Base-by-base conservation (phyloP, 2,797 vertebrate species). In the Ctenopoma kingsleyae region DNA sequence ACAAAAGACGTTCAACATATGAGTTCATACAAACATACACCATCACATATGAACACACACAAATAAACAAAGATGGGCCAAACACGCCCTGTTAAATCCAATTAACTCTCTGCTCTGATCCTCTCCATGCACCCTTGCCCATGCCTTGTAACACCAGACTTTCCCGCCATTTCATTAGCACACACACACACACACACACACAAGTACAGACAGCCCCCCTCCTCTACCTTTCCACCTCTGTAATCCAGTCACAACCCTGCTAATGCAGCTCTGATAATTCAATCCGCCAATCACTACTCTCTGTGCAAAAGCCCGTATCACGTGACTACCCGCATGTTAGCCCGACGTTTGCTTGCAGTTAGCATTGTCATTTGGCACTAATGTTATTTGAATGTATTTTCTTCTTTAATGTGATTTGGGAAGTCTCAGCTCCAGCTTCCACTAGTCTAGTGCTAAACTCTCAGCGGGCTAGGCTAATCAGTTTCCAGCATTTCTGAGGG, bases 401-500 rank as follows among this genome's bases (percentile, higher is more conserved):
- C 74, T 58, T 46, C 89, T 92, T 91, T 94, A 94, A 95, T 94
- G 87, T 79, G 84, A 95, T 95, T 94, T 92, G 81, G 84, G 83
- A 84, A 90, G 85, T 86, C 80, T 88, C 82, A 81, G 82, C 86
- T 90, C 79, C 63, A 61, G 90, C 92, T 90, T 90, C 87, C 89
- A 88, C 50, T 35, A 83, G 85, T 91, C 91, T 81, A 74, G 78
- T 59, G 65, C 81, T 83, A 76, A 84, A 84, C 84, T 93, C 93
- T 92, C 80, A 55, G 82, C 86, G 92, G 91, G 81, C 86, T 64
- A 64, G 70, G 81, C 93, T 94, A 95, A 95, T 95, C 94, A 93
- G 89, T 94, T 95, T 94, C 89, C 89, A 91, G 86, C 93, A 91
- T 95, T 94, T 95, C 92, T 90, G 68, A 87, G 93, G 91, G 93